A percentile compares a stretch with the other conserved stretches of the same genome.
Conservation (phyloP, 2,888 invertebrate species). For the Phengaris arion region DNA sequence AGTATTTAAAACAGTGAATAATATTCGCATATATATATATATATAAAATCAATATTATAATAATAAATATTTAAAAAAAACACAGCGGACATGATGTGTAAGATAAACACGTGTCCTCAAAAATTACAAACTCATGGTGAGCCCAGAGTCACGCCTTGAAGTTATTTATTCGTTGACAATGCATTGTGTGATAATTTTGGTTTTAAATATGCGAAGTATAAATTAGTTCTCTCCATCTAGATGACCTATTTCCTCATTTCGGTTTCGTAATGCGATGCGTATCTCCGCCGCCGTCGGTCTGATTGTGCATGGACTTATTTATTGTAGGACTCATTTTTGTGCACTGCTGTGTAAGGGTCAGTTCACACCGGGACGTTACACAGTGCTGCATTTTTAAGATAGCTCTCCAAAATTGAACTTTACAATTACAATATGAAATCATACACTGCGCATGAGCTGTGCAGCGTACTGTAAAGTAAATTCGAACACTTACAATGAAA, state of each 20-base stretch:
- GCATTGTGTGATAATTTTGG: slow-evolving; percentile 42
- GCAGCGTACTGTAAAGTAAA: no score
- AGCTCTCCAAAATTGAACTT: no score
- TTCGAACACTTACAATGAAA: no score
- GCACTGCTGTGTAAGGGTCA: not conserved
- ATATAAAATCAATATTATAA: no score
- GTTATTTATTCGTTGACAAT: slow-evolving; percentile 36
- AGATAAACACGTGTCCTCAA: not conserved
- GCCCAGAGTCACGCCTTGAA: slow-evolving; percentile 31
- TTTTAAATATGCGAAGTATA: slow-evolving; percentile 35
- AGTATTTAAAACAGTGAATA: no score
- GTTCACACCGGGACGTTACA: no score
- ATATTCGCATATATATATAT: no score
- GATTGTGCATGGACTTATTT: slow-evolving; percentile 17
- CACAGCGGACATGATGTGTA: no score
- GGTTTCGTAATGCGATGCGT: slow-evolving; percentile 35
- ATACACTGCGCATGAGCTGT: no score
- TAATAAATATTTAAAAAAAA: not conserved
- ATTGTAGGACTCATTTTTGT: not conserved
- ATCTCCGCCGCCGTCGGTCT: slow-evolving; percentile 21
- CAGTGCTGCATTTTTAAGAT: no score
- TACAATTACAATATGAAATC: no score
- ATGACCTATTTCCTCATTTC: slow-evolving; percentile 39
- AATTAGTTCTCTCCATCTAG: slow-evolving; percentile 39
- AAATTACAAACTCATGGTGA: not conserved